Evolutionary conservation across 1,140 invertebrate species (phyloP).

Genomic region (Aporrectodea caliginosa): DNA sequence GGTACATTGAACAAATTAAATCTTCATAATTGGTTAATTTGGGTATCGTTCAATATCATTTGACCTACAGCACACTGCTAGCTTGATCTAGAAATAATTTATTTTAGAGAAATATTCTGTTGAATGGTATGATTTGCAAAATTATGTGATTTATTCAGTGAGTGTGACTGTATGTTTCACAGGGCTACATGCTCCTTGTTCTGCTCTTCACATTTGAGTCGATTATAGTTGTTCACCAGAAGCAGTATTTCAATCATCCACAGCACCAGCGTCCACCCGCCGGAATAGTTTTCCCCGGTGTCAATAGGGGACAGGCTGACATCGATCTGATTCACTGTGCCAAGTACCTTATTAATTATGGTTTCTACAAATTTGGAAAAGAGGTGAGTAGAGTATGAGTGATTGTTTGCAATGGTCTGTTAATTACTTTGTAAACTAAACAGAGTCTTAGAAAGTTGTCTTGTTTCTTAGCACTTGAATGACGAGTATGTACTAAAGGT

Average conservation of each 20-base stretch:
- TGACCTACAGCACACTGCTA: neutral
- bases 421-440: too few species aligned
- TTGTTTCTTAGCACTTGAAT: too few species aligned
- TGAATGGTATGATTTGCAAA: neutral
- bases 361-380: conserved; percentile 91
- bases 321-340: conserved; percentile 65
- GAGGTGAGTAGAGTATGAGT: conserved; percentile 68
- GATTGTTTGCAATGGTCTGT: too few species aligned
- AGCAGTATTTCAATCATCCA: conserved; percentile 21
- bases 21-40: too few species aligned
- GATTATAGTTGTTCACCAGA: conserved; percentile 12
- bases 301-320: conserved; percentile 15
- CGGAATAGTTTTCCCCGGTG: conserved; percentile 9
- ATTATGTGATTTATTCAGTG: neutral
- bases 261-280: neutral
- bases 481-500: too few species aligned
- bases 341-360: conserved; percentile 88
- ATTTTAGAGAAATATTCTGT: neutral
- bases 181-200: conserved; percentile 18
- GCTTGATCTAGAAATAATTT: neutral
- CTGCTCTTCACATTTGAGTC: conserved; percentile 20
- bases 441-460: too few species aligned
- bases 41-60: too few species aligned
- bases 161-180: neutral
- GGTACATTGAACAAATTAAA: too few species aligned